These are phyloP conservation scores for Yoshiicerus persimilis DNA, from an alignment of 1,140 invertebrate species.

Conservation along the genomic window DNA sequence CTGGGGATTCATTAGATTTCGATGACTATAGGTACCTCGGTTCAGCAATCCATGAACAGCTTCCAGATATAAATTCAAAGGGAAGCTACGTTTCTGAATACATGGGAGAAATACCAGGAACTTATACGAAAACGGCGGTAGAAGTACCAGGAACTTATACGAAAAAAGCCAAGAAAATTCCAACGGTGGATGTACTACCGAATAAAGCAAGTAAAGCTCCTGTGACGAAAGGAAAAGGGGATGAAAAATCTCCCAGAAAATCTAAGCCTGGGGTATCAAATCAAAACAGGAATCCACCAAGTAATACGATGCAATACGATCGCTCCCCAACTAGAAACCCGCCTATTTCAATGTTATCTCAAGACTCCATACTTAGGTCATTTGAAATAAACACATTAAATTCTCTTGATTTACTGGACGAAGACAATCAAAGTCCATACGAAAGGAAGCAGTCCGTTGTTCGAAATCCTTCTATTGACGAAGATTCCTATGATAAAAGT, in stretches of 20 bases:
- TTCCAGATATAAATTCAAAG: not conserved
- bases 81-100: not conserved
- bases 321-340: not conserved
- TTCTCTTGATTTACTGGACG: not conserved
- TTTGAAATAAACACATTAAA: not conserved
- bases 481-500: no score
- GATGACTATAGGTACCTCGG: not conserved
- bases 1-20: not conserved
- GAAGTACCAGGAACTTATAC: no score
- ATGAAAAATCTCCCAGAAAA: not conserved
- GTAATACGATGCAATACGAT: no score
- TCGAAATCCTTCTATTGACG: no score
- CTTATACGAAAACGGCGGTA: not conserved
- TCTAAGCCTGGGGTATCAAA: not conserved
- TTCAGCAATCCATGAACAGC: not conserved
- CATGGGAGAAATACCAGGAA: not conserved
- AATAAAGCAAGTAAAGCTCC: not conserved
- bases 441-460: no score
- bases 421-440: no score
- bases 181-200: not conserved
- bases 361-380: not conserved
- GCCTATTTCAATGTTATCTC: not conserved
- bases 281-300: not conserved
- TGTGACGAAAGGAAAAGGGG: not conserved
- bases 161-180: not conserved